Base-by-base conservation (phyloP, 2,113 vertebrate species). In the Phaethon lepturus region DNA sequence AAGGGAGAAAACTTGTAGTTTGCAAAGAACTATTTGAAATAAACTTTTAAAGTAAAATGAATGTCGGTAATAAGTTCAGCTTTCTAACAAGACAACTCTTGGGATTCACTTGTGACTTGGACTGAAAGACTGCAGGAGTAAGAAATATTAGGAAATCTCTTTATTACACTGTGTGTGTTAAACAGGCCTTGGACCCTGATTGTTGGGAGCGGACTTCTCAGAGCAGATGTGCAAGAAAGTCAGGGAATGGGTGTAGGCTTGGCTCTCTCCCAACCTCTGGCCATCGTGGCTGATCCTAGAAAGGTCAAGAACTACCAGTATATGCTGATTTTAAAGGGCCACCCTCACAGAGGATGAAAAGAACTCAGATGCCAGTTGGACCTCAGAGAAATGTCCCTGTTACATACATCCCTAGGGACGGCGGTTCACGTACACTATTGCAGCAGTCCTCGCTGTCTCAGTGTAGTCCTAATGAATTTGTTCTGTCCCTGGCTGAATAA, bases 111-210 rank as follows among this genome's bases (percentile, higher is more conserved):
- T 87, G 62, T 82, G 58, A 79, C 45, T 91, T 85, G 58, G n/a
- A 68, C 69, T 16, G 7, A 76, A 88, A 80, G 55, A 68, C n/a
- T 59, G 29, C 22, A 89, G 66, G 25, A 73, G 7, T 35, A 49
- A 93, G 56, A 91, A 81, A 79, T 81, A 47, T 79, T 58, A 89
- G 86, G 77, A 94, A 76, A 87, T 87, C 29, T 85, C 62, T 50
- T 50, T 47, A 31, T 86, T 71, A 52, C 11, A 23, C 28, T 26
- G 19, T 26, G 18, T 73, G 28, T 89, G 31, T 69, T 86, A 88
- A 75, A 38, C 47, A 55, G 38, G 16, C 31, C 28, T 81, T 72
- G 49, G 74, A 58, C 23, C 6, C 45, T 56, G n/a, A 73, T 17
- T 79, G 10, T 40, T 76, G 59, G 67, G 72, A 88, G n/a, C 13